Conservation (phyloP, 2,888 invertebrate genomes). For the Parelbella ahira region DNA sequence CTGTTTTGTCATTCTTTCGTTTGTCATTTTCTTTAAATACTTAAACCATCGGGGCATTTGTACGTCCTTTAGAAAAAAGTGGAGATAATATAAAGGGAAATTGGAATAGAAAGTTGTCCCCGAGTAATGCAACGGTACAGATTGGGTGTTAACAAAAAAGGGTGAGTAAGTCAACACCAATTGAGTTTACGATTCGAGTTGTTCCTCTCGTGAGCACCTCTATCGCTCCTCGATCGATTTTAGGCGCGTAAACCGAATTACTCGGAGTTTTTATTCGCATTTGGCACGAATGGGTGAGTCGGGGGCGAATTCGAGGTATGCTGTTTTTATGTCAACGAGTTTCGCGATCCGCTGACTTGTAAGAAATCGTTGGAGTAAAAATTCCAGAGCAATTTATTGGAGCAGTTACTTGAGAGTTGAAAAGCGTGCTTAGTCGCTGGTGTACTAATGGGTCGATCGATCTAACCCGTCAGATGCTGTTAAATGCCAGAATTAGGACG, state of each 20-base stretch:
- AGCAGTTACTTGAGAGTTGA: not conserved
- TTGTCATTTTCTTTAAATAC: too few relatives aligned
- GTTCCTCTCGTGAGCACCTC: slow-evolving; percentile 10
- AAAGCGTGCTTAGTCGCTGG: not conserved
- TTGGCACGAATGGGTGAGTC: slow-evolving; percentile 7
- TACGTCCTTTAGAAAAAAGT: too few relatives aligned
- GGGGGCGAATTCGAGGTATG: slow-evolving; percentile 11
- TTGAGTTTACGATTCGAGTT: slow-evolving; percentile 18
- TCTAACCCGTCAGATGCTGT: too few relatives aligned
- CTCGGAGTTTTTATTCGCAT: slow-evolving; percentile 12
- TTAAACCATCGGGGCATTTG: too few relatives aligned
- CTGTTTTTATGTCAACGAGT: slow-evolving; percentile 11
- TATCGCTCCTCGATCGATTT: slow-evolving; percentile 11
- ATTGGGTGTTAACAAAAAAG: slow-evolving; percentile 7
- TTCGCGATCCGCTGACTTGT: slow-evolving; percentile 3
- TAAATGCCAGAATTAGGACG: too few relatives aligned
- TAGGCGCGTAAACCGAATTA: slow-evolving; percentile 12
- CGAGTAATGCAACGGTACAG: too few relatives aligned
- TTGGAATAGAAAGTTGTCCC: too few relatives aligned
- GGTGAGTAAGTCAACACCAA: slow-evolving; percentile 15
- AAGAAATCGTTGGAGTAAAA: slow-evolving; percentile 8
- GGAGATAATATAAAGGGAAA: too few relatives aligned
- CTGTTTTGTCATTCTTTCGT: too few relatives aligned
- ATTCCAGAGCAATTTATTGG: slow-evolving; percentile 6
- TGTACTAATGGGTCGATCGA: slow-evolving; percentile 12